A percentile compares a stretch with the other conserved stretches of the same genome.
phyloP scores from a whole-genome alignment of 2,113 vertebrate genomes.

The Aegithalos caudatus region DNA sequence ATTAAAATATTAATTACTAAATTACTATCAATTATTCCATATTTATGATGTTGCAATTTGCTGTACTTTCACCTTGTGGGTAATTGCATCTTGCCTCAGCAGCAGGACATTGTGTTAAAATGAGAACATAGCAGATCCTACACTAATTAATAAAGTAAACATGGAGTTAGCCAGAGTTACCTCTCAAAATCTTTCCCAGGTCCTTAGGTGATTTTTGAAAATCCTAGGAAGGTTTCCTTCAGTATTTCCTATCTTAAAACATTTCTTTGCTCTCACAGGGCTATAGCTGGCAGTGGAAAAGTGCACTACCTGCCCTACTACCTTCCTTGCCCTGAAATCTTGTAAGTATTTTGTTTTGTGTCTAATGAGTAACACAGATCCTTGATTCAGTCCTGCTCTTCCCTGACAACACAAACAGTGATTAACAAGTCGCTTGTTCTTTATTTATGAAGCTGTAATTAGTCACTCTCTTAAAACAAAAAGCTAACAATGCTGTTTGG shows the following conservation, averaged over 20 bases:
- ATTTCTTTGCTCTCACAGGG: slow-evolving; percentile 13
- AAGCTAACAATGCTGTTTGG: too few relatives aligned
- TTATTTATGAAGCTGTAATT: not conserved
- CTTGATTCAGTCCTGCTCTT: not conserved
- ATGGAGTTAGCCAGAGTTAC: not conserved
- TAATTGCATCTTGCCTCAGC: not conserved
- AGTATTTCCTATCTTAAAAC: not conserved
- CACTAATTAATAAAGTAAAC: not conserved
- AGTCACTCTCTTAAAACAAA: not conserved
- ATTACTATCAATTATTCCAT: not conserved
- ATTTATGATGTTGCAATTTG: not conserved
- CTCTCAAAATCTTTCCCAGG: not conserved
- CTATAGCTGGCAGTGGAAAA: not conserved
- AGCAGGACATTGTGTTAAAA: not conserved
- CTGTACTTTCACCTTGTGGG: not conserved
- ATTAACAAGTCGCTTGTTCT: not conserved
- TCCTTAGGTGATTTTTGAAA: not conserved
- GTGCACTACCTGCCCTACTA: slow-evolving; percentile 55
- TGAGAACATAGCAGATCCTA: not conserved
- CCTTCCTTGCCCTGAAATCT: slow-evolving; percentile 66
- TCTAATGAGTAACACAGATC: not conserved
- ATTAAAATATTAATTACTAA: not conserved
- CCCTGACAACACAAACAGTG: not conserved
- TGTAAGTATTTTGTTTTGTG: slow-evolving; percentile 33
- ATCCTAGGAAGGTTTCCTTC: not conserved